Base-by-base conservation (phyloP, 2,888 invertebrate species). In the Agonopterix heracliana region DNA sequence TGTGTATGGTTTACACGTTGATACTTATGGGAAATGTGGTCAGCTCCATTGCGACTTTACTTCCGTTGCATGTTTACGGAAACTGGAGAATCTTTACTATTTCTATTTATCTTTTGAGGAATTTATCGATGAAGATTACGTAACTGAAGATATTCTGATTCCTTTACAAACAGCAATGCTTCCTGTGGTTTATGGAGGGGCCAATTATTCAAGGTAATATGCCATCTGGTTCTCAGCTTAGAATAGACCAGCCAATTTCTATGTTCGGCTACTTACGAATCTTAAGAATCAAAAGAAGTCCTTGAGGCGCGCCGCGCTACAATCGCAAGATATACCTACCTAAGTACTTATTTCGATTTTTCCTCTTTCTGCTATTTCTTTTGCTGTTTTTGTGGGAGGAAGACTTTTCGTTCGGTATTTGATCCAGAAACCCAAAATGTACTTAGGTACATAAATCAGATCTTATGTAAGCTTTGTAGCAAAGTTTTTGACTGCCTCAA, bases 21-120 rank as follows among this genome's bases (percentile, higher is more conserved):
- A 72, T 44, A 45, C 63, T 3, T 71, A 55, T 36, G 71, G 71
- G 0, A 35, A 45, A 7, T 73, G 71, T 49, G 68, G 69, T 54
- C 12, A 11, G 5, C 13, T 35, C 12, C 4, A 10, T 7, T 44
- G 44, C n/a, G 11, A 38, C 26, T 26, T 9, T 9, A 35, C 9
- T 34, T 43, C 43, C 9, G 35, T 12, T 4, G 11, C 26, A 35
- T 44, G 44, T 10, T 35, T 8, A 9, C 9, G 59, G 13, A 50
- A 59, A 36, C 26, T 67, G 2, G 47, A 65, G 44, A 47, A 56
- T 0, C 2, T 45, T 12, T 51, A 45, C 11, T 48, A 48, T 14
- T 47, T 51, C 10, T 43, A 51, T 34, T 26, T 51, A 8, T 35
- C 45, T 7, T 45, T 51, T 34, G 48, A 45, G 38, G 17, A 47